phyloP scores from a whole-genome alignment of 2,113 vertebrate species.

The Sitta europaea region DNA sequence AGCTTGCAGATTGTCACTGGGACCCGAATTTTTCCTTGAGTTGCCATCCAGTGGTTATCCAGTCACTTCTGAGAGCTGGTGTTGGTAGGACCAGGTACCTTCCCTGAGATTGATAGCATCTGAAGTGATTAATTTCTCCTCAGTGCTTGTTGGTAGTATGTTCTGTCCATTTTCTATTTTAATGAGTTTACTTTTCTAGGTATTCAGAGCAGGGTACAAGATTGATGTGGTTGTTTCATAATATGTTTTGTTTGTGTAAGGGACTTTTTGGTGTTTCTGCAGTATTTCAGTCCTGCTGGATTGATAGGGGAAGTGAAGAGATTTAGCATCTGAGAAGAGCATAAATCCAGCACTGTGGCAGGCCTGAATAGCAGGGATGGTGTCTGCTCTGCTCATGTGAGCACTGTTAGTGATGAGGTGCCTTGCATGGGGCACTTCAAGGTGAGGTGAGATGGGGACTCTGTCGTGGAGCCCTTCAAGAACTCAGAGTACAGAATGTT shows the following conservation, averaged over 20 bases:
- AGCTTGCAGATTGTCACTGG: background rate
- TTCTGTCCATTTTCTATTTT: background rate
- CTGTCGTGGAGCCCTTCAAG: accelerated
- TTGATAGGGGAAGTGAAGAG: background rate
- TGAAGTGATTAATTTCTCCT: background rate
- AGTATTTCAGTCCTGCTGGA: background rate
- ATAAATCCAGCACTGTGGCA: background rate
- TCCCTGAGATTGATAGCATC: accelerated
- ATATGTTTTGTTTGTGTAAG: background rate
- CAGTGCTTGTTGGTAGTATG: background rate
- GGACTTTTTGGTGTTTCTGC: background rate
- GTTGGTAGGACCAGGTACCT: background rate
- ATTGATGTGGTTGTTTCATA: background rate
- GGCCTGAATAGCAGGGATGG: background rate
- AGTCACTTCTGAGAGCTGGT: background rate
- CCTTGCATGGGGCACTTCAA: background rate
- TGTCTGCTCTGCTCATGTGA: background rate
- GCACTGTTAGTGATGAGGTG: background rate
- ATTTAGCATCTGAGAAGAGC: background rate
- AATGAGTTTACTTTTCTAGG: background rate
- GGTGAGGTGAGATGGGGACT: background rate
- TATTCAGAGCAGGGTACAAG: accelerated
- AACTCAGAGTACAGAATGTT: background rate
- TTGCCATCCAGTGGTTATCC: background rate
- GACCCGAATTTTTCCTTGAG: background rate